Base-by-base conservation (phyloP, 2,113 vertebrate genomes). In the Rousettus leschenaultii region DNA sequence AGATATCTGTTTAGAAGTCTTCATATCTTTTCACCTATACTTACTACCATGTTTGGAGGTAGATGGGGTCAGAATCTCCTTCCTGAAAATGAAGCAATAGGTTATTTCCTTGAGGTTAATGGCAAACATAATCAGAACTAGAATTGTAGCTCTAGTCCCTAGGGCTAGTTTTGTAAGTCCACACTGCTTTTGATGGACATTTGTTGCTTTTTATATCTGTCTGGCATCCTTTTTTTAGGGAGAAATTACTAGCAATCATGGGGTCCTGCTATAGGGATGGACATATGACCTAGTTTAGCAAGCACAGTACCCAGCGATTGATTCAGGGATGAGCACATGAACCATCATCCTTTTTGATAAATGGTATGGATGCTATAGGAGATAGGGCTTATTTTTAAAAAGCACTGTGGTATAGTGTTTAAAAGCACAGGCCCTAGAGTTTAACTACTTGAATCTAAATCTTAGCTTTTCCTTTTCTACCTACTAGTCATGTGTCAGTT, bases 81-180 rank as follows among this genome's bases (percentile, higher is more conserved):
- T 73, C 40, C 19, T 43, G 30, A 66, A 94, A 89, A 77, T 70
- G 11, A 43, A 19, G 7, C 57, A 16, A 26, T 82, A 28, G 6
- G n/a, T 78, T 55, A 63, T 89, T 96, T 91, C 12, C 14, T 92
- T 78, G n/a, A 94, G 18, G 30, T 88, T 90, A 57, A 26, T 89
- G 66, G 38, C 24, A 91, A 82, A 94, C 55, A 33, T 12, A 40
- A n/a, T n/a, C 59, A 88, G 30, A 96, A 40, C 55, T 59, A 80
- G 78, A 68, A 68, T 73, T 77, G 18, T 33, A 66, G 57, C 19
- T 78, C 28, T 1, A 30, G 14, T 40, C 28, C 30, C 57, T 65
- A 57, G 65, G 57, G n/a, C 24, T 89, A 2, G 86, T 73, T 82
- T 55, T 83, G 40, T 59, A 80, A n/a, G 35, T 68, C 4, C 8